Evolutionary conservation across 2,797 vertebrate genomes (phyloP).

Genomic region (Amblyraja radiata): DNA sequence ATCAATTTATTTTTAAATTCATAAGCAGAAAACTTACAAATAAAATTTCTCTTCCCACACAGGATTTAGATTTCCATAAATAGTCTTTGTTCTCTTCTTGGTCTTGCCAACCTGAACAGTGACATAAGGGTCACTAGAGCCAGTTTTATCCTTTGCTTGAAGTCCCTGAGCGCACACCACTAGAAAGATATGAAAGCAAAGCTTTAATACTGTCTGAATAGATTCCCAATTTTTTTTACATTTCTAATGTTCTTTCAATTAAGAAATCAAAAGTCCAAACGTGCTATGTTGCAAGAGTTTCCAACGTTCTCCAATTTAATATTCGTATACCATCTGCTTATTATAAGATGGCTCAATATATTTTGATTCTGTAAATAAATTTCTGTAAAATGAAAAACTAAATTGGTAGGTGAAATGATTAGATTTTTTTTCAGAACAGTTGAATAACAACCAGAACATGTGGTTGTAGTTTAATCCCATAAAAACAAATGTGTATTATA

Average conservation of each 20-base stretch:
- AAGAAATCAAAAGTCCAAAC: neutral
- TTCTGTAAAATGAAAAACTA: no score
- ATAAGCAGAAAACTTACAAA: constrained; percentile 72
- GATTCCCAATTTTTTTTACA: neutral
- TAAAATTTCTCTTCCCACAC: constrained; percentile 97
- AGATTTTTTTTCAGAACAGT: neutral
- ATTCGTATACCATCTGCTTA: neutral
- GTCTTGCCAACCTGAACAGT: constrained; percentile 97
- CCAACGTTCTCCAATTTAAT: neutral
- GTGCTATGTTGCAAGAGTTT: neutral
- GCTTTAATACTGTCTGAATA: neutral
- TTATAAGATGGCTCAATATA: neutral
- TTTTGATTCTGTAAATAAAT: neutral
- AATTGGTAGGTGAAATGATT: no score
- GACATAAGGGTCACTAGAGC: constrained; percentile 96
- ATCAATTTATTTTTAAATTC: neutral
- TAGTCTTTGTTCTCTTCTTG: constrained; percentile 96
- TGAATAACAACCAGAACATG: no score
- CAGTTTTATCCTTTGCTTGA: constrained; percentile 96
- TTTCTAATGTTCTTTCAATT: neutral
- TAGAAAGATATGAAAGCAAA: constrained; percentile 48
- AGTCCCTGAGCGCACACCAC: constrained; percentile 94
- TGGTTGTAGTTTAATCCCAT: neutral
- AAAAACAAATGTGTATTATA: neutral
- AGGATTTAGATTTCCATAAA: constrained; percentile 95